Evolutionary conservation across 2,797 vertebrate species (phyloP).

Genomic region (Ibycter americanus): DNA sequence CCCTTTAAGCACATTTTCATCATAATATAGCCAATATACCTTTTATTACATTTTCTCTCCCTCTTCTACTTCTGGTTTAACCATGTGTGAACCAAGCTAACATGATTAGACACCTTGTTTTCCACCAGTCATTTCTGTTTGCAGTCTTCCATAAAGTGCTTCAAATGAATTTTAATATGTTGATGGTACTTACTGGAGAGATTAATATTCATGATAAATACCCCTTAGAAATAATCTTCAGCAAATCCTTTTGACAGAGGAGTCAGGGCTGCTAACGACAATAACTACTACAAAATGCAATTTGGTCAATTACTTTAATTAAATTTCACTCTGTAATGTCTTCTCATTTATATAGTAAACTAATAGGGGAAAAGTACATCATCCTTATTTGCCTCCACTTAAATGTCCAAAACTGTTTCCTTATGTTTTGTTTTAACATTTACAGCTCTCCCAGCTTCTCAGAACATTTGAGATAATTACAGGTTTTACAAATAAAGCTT

Average conservation of each 20-base stretch:
- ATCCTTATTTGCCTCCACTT: slow-evolving; percentile 63
- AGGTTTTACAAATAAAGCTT: slow-evolving; percentile 62
- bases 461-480: slow-evolving; percentile 72
- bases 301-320: slow-evolving; percentile 93
- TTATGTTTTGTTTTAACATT: slow-evolving; percentile 47
- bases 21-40: background rate
- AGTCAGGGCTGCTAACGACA: slow-evolving; percentile 86
- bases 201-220: slow-evolving; percentile 86
- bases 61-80: slow-evolving; percentile 60
- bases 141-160: slow-evolving; percentile 76
- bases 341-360: slow-evolving; percentile 83
- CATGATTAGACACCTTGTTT: slow-evolving; percentile 66
- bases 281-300: slow-evolving; percentile 89
- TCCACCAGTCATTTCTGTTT: slow-evolving; percentile 63
- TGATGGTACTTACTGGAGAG: slow-evolving; percentile 76
- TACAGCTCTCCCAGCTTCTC: slow-evolving; percentile 46
- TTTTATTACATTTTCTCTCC: slow-evolving; percentile 23
- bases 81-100: slow-evolving; percentile 72
- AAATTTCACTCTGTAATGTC: slow-evolving; percentile 84
- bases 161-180: slow-evolving; percentile 80
- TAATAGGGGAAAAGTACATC: slow-evolving; percentile 63
- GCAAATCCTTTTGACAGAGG: slow-evolving; percentile 82
- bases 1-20: slow-evolving; percentile 14
- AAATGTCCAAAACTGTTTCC: slow-evolving; percentile 42
- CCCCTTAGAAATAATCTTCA: slow-evolving; percentile 74